Percentiles rank a stretch among this genome's conserved stretches.
Conservation (phyloP, 2,113 vertebrate genomes). For the Pachyramphus minor region DNA sequence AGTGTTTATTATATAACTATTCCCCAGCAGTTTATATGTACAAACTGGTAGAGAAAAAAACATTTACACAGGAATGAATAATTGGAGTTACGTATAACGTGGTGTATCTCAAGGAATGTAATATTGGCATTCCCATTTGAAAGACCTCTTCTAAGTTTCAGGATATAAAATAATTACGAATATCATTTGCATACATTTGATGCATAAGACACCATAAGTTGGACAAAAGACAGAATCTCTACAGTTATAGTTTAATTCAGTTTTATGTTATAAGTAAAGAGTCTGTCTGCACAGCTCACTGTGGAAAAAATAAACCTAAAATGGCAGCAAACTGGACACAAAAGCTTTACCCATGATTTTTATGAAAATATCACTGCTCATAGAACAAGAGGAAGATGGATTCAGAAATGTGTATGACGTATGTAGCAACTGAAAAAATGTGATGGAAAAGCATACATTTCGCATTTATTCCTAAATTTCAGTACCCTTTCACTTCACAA, state of each 20-base stretch:
- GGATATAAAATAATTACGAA: not conserved
- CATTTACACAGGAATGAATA: not conserved
- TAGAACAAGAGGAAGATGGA: not conserved
- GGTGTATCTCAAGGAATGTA: not conserved
- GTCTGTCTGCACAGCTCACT: not conserved
- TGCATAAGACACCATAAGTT: not conserved
- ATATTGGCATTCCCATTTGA: not conserved
- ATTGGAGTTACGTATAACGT: not conserved
- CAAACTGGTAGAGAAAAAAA: not conserved
- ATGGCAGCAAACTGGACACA: not conserved
- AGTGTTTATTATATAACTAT: not conserved
- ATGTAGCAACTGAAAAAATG: not conserved
- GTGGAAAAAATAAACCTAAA: not conserved
- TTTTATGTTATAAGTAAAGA: not conserved
- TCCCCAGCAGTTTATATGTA: not conserved
- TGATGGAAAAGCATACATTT: not conserved
- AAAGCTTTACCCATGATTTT: not conserved
- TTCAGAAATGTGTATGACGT: not conserved
- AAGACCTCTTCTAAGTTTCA: not conserved
- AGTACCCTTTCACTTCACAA: not conserved
- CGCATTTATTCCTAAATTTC: not conserved
- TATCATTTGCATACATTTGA: not conserved
- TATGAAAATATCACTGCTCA: not conserved
- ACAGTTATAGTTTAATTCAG: not conserved
- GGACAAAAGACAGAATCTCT: not conserved